These are phyloP conservation scores for Chorisops tibialis DNA, from an alignment of 2,888 invertebrate species.

Conservation along the genomic window DNA sequence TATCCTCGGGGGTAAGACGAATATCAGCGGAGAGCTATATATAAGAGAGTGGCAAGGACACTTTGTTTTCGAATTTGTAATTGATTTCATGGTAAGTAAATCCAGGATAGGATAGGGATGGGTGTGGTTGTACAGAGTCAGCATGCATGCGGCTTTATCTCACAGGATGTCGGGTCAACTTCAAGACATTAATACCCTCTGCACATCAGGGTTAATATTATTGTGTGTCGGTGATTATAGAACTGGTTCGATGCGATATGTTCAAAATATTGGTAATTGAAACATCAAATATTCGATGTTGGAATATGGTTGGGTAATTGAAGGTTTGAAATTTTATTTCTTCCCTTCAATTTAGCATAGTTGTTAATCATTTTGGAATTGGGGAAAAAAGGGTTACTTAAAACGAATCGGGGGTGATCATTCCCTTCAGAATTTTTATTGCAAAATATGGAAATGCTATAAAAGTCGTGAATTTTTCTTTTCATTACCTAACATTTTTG, in stretches of 20 bases:
- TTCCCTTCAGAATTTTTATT: too few species aligned
- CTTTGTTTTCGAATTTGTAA: constrained; percentile 32
- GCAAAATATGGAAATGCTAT: too few species aligned
- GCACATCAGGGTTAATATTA: background rate
- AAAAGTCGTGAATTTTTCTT: too few species aligned
- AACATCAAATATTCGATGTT: constrained; percentile 31
- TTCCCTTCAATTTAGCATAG: background rate
- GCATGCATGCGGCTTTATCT: constrained; percentile 29
- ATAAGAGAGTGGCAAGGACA: background rate
- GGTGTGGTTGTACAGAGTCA: constrained; percentile 25
- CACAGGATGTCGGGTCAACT: constrained; percentile 13
- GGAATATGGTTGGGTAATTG: constrained; percentile 30
- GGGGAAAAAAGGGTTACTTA: too few species aligned
- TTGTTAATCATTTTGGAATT: too few species aligned
- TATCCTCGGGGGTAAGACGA: background rate
- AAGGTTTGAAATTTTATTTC: constrained; percentile 23
- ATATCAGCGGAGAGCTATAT: background rate
- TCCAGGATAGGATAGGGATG: constrained; percentile 11
- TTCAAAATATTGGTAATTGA: constrained; percentile 34
- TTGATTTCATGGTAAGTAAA: constrained; percentile 30
- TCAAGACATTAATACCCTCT: constrained; percentile 12
- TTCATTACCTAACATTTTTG: too few species aligned
- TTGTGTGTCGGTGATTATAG: background rate
- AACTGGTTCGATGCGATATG: constrained; percentile 26
- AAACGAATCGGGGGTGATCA: too few species aligned